Percentiles rank a stretch among this genome's conserved stretches.
Conservation (phyloP, 2,113 vertebrate genomes). For the Choloepus hoffmanni region DNA sequence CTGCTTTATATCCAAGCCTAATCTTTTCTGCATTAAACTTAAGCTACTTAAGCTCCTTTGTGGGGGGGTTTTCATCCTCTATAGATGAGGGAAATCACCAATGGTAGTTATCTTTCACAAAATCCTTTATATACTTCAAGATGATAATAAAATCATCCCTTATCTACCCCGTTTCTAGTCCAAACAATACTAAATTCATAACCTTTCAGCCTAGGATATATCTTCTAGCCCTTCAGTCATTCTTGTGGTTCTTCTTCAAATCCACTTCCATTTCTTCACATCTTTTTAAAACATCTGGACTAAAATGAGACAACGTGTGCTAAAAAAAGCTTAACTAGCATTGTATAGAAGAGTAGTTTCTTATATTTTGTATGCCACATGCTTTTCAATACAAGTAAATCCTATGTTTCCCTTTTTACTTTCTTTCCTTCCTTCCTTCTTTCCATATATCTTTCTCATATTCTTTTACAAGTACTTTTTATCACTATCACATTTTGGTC, state of each 20-base stretch:
- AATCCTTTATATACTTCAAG: slow-evolving; percentile 37
- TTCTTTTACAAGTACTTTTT: slow-evolving; percentile 29
- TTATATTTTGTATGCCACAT: background rate
- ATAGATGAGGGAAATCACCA: slow-evolving; percentile 33
- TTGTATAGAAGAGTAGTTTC: background rate
- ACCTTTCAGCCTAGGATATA: background rate
- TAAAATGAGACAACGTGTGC: background rate
- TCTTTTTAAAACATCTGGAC: slow-evolving; percentile 14
- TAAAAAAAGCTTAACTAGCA: background rate
- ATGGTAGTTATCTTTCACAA: background rate
- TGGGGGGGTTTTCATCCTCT: background rate
- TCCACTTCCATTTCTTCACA: slow-evolving; percentile 38
- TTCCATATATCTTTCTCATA: background rate
- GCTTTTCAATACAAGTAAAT: slow-evolving; percentile 1
- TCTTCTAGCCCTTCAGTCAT: background rate
- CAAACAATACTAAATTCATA: slow-evolving; percentile 42
- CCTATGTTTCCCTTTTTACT: background rate
- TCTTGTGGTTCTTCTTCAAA: slow-evolving; percentile 37
- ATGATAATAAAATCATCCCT: slow-evolving; percentile 16
- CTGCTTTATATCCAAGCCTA: background rate
- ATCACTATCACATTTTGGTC: background rate
- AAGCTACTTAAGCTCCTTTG: background rate
- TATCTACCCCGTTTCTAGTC: background rate
- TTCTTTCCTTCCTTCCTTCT: background rate
- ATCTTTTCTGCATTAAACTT: slow-evolving; percentile 19